These are phyloP conservation scores for Melitaea athalia DNA, from an alignment of 2,888 invertebrate genomes.

Conservation along the genomic window DNA sequence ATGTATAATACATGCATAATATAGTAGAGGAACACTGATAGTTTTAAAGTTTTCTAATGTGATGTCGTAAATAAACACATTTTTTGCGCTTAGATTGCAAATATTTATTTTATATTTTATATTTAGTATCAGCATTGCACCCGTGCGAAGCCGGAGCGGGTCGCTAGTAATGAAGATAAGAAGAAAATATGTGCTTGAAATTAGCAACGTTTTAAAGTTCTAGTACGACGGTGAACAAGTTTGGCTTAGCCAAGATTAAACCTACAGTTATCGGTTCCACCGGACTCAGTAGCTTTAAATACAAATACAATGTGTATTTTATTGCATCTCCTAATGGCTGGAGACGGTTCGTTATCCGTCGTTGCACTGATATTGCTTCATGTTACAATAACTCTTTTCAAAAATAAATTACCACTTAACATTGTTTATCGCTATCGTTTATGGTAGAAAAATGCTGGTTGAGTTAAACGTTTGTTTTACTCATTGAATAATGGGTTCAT, in stretches of 20 bases:
- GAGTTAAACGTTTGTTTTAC: slow-evolving; percentile 9
- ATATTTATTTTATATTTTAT: too few relatives aligned
- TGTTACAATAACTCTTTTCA: slow-evolving; percentile 29
- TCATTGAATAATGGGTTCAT: background rate
- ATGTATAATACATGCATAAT: too few relatives aligned
- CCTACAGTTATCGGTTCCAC: background rate
- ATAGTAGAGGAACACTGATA: too few relatives aligned
- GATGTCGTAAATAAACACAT: too few relatives aligned
- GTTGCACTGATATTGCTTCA: slow-evolving; percentile 26
- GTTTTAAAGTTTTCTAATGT: too few relatives aligned
- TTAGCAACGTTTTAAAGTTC: too few relatives aligned
- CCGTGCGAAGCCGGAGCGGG: too few relatives aligned
- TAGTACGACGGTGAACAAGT: background rate
- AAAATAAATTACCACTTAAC: slow-evolving; percentile 25
- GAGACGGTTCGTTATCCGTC: slow-evolving; percentile 26
- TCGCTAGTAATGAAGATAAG: too few relatives aligned
- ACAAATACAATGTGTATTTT: slow-evolving; percentile 6
- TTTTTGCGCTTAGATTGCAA: too few relatives aligned
- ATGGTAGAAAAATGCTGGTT: slow-evolving; percentile 6
- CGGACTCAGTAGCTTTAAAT: background rate
- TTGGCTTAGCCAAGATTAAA: background rate
- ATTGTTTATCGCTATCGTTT: slow-evolving; percentile 11
- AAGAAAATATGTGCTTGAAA: too few relatives aligned
- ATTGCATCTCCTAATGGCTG: slow-evolving; percentile 31
- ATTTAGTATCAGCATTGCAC: too few relatives aligned